Evolutionary conservation across 1,140 invertebrate species (phyloP).

Genomic region (Thereuonema tuberculata): DNA sequence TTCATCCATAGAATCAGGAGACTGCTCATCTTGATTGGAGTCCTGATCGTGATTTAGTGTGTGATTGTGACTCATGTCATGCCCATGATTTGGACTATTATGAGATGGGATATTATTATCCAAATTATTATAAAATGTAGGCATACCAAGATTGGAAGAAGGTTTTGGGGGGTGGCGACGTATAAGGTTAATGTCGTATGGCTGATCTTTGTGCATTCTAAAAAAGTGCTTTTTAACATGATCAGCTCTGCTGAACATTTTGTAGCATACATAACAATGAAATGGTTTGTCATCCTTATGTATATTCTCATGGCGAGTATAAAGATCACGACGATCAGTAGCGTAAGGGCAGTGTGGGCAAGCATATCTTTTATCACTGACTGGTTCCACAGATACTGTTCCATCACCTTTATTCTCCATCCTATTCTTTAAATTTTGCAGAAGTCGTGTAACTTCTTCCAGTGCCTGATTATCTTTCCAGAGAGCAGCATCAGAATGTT

Average conservation of each 20-base stretch:
- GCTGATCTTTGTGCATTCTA: conserved; percentile 71
- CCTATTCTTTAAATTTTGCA: conserved; percentile 49
- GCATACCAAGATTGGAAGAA: not conserved
- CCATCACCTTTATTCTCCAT: conserved; percentile 33
- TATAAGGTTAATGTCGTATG: conserved; percentile 70
- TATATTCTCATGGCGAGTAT: conserved; percentile 90
- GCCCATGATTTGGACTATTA: conserved; percentile 18
- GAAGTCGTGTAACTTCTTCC: conserved; percentile 53
- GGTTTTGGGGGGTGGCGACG: conserved; percentile 25
- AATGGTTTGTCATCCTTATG: conserved; percentile 87
- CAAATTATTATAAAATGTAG: not conserved
- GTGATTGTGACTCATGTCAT: conserved; percentile 14
- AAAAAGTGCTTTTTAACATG: conserved; percentile 89
- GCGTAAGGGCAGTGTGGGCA: conserved; percentile 76
- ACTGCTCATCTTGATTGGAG: not conserved
- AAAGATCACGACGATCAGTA: conserved; percentile 81
- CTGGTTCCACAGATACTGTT: conserved; percentile 21
- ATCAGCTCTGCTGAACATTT: conserved; percentile 85
- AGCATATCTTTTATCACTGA: conserved; percentile 54
- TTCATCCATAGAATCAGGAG: not conserved
- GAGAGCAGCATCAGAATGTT: conserved; percentile 31
- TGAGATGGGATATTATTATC: conserved; percentile 29
- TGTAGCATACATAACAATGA: conserved; percentile 78
- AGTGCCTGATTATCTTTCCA: conserved; percentile 56
- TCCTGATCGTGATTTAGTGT: not conserved